Percentiles rank a stretch among this genome's conserved stretches.
Evolutionary conservation across 2,797 vertebrate genomes (phyloP).

Genomic region (Characodon lateralis): DNA sequence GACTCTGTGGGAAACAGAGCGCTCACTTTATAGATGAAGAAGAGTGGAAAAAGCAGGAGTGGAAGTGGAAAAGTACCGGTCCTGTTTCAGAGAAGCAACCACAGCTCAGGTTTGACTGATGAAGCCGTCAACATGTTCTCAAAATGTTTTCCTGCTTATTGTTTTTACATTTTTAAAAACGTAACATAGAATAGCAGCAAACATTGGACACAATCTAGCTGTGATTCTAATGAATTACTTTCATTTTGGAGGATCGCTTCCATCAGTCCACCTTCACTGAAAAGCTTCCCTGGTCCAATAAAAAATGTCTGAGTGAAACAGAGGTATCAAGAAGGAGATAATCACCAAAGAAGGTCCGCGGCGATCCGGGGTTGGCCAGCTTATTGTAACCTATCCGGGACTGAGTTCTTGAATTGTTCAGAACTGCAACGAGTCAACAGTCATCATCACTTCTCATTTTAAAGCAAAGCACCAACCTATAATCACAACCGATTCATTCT

Average conservation of each 20-base stretch:
- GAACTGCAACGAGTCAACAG: slow-evolving; percentile 50
- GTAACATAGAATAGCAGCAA: neutral
- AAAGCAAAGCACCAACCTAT: neutral
- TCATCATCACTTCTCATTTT: neutral
- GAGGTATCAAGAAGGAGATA: slow-evolving; percentile 24
- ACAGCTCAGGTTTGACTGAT: slow-evolving; percentile 15
- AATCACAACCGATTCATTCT: no score
- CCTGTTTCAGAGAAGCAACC: neutral
- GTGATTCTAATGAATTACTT: neutral
- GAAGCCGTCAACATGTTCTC: neutral
- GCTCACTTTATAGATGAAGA: slow-evolving; percentile 16
- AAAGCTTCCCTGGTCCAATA: neutral
- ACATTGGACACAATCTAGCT: neutral
- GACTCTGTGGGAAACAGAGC: slow-evolving; percentile 72
- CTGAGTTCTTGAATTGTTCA: slow-evolving; percentile 70
- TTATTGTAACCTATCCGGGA: slow-evolving; percentile 46
- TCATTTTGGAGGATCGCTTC: neutral
- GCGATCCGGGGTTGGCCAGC: slow-evolving; percentile 58
- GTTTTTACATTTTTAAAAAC: neutral
- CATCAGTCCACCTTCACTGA: slow-evolving; percentile 6
- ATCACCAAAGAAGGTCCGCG: slow-evolving; percentile 76
- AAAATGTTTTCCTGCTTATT: neutral
- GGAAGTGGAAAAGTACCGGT: slow-evolving; percentile 6
- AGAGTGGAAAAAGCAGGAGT: neutral
- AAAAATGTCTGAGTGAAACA: slow-evolving; percentile 2